Evolutionary conservation across 2,113 vertebrate genomes (phyloP), one percentile per base, ranked within the genome.

Genomic region (Pseudopipra pipra): DNA sequence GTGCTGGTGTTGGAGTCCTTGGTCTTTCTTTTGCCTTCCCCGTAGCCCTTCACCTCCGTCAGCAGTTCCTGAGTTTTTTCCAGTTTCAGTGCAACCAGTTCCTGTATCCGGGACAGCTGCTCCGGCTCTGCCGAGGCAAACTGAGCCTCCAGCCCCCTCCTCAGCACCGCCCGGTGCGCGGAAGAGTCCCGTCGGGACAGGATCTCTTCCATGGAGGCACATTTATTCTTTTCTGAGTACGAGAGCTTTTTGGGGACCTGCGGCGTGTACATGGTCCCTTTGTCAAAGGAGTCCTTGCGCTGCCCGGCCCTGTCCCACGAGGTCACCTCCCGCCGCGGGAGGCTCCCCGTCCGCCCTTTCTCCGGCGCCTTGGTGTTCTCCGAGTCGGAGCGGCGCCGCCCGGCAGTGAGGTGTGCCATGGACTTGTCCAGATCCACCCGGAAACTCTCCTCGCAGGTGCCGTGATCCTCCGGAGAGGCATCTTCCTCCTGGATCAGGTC

Each of bases 401-500:
- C 97, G 0, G 98, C 93, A 0, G 95, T 27, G 3, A 97, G 96
- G 33, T 96, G 98, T 3, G 96, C 95, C 77, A 96, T 96, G 0
- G 98, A 97, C 80, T 98, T 98, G 70, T 98, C 98, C 86, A 98
- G 58, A 39, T 98, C 96, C 9, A 98, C 98, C 4, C 97, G 97
- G 91, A 98, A 98, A 89, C 98, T 98, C 93, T 97, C 97, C 8
- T 98, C 98, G 18, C 99, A 99, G 35, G 97, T 96, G 19, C 97
- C 13, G 0, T 97, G 97, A 1, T 98, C 98, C 84, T 98, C 98
- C 0, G 98, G 94, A 37, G 96, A 93, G 33, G 97, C 44, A 14
- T 99, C 98, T 37, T 99, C 99, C 95, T 99, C 99, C 92, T 99
- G 99, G 97, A 99, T 99, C 93, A 99, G 98, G 96, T 99, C 99